These are phyloP conservation scores for Miltochrista miniata DNA, from an alignment of 2,888 invertebrate species.

Conservation along the genomic window DNA sequence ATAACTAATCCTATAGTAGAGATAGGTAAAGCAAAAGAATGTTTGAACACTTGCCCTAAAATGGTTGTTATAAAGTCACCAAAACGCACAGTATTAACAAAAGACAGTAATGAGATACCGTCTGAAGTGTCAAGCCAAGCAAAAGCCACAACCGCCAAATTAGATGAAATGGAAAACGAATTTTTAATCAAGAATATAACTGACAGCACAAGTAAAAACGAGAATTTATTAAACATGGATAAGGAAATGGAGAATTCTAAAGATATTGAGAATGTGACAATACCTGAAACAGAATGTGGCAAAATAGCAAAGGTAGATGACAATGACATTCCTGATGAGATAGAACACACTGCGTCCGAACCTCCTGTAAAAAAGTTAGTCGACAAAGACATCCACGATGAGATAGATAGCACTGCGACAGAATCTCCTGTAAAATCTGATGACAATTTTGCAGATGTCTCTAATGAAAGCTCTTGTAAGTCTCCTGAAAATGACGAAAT, in stretches of 20 bases:
- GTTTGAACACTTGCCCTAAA: conserved; percentile 60
- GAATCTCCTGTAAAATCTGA: conserved; percentile 67
- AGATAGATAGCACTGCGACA: conserved; percentile 41
- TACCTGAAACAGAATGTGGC: conserved; percentile 7
- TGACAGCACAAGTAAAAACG: conserved; percentile 61
- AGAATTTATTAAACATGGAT: conserved; percentile 64
- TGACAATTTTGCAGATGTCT: conserved; percentile 68
- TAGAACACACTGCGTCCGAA: conserved; percentile 5
- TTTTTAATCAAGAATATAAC: conserved; percentile 60
- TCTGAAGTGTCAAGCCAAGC: conserved; percentile 53
- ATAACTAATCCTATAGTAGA: conserved; percentile 48
- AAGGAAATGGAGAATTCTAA: conserved; percentile 40
- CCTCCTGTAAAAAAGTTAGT: no score
- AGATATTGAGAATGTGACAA: conserved; percentile 47
- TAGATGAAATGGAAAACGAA: conserved; percentile 72
- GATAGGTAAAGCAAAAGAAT: conserved; percentile 72
- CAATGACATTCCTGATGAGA: background rate
- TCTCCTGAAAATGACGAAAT: conserved; percentile 39
- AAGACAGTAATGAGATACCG: conserved; percentile 34
- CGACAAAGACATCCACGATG: conserved; percentile 16
- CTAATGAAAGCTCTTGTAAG: conserved; percentile 63
- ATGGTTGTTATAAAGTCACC: conserved; percentile 68
- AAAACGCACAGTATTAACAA: conserved; percentile 44
- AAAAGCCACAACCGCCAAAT: conserved; percentile 57
- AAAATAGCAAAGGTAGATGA: conserved; percentile 10